These are phyloP conservation scores for Desoria tigrina DNA, from an alignment of 2,888 invertebrate genomes.

Conservation along the genomic window DNA sequence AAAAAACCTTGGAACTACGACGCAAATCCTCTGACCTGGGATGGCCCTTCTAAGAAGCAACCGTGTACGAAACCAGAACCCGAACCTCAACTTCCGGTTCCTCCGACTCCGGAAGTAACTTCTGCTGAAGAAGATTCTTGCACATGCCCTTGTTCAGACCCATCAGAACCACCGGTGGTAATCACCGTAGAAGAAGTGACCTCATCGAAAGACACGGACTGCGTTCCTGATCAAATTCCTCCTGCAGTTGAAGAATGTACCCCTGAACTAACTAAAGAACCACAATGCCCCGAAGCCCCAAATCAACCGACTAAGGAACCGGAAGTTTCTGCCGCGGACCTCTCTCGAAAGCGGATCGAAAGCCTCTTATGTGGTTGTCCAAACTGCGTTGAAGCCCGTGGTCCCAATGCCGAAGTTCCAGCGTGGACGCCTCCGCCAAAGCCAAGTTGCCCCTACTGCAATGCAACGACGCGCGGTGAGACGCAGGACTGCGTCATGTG, in stretches of 20 bases:
- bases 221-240: too few species aligned
- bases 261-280: too few species aligned
- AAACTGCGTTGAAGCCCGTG: too few species aligned
- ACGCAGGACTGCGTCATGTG: constrained; percentile 6
- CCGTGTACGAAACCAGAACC: neutral
- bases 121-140: too few species aligned
- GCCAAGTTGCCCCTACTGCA: neutral
- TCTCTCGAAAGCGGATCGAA: neutral
- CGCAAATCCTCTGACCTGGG: neutral
- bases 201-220: too few species aligned
- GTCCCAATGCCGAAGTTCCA: neutral
- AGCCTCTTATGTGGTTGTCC: constrained; percentile 3
- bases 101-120: neutral
- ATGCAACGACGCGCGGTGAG: constrained; percentile 1
- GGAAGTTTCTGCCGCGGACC: neutral
- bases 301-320: neutral
- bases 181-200: neutral
- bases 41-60: neutral
- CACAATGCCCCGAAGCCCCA: too few species aligned
- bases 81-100: neutral
- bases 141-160: neutral
- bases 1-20: constrained; percentile 3
- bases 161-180: neutral
- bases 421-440: constrained; percentile 2
- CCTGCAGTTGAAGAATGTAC: too few species aligned